Evolutionary conservation across 2,888 invertebrate species (phyloP).

Genomic region (Pyrrhia umbra): DNA sequence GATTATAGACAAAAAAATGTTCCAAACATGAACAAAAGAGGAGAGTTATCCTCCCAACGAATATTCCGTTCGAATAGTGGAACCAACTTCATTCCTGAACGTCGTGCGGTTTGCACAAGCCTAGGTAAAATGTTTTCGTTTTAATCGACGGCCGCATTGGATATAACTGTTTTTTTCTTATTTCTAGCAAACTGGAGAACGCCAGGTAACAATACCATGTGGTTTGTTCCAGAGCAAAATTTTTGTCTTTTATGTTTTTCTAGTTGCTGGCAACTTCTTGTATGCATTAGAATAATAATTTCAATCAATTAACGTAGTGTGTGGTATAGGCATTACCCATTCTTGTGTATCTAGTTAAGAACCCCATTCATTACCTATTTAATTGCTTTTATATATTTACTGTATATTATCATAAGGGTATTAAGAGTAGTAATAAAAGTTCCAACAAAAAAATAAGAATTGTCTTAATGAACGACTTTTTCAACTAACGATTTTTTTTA

Average conservation of each 20-base stretch:
- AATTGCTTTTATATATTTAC: too few relatives aligned
- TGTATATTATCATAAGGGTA: too few relatives aligned
- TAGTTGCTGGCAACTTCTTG: not conserved
- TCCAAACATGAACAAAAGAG: conserved; percentile 23
- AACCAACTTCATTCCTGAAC: conserved; percentile 46
- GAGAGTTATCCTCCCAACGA: conserved; percentile 1
- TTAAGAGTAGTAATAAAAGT: too few relatives aligned
- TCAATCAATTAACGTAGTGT: too few relatives aligned
- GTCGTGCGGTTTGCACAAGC: conserved; percentile 42
- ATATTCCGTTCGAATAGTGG: conserved; percentile 45
- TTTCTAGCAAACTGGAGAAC: conserved; percentile 21
- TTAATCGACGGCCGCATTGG: conserved; percentile 49
- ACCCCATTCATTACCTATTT: too few relatives aligned
- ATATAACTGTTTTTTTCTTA: conserved; percentile 28
- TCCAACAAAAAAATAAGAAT: too few relatives aligned
- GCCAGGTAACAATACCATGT: not conserved
- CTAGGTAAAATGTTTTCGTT: conserved; percentile 48
- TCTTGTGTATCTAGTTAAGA: too few relatives aligned
- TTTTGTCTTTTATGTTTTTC: not conserved
- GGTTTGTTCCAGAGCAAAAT: not conserved
- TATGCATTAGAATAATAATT: too few relatives aligned
- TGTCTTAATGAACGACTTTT: too few relatives aligned
- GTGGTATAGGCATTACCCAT: too few relatives aligned
- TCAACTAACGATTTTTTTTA: too few relatives aligned
- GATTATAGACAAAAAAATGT: conserved; percentile 27